phyloP scores from a whole-genome alignment of 2,888 invertebrate species.

The Congeria kusceri region DNA sequence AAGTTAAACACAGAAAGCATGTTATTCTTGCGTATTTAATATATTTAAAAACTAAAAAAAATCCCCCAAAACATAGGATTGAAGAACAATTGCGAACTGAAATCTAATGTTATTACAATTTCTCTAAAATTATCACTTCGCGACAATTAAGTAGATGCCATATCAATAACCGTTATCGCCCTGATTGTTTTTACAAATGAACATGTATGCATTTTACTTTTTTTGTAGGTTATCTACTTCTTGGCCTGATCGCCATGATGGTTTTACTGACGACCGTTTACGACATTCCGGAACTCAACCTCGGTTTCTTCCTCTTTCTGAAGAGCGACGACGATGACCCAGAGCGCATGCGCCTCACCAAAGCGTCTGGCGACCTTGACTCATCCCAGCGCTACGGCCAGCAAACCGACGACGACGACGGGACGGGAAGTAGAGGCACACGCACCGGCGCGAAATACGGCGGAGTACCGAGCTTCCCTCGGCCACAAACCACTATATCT shows the following conservation, averaged over 20 bases:
- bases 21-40: too few species aligned
- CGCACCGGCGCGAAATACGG: conserved; percentile 51
- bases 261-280: conserved; percentile 93
- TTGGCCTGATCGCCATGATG: conserved; percentile 94
- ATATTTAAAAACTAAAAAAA: too few species aligned
- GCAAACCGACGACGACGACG: conserved; percentile 74
- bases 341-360: conserved; percentile 65
- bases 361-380: conserved; percentile 50
- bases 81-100: too few species aligned
- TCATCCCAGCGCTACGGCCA: conserved; percentile 77
- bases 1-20: too few species aligned
- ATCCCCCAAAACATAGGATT: too few species aligned
- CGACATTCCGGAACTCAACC: conserved; percentile 94
- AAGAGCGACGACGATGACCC: conserved; percentile 87
- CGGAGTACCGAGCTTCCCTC: conserved; percentile 61
- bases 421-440: conserved; percentile 8
- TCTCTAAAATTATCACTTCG: too few species aligned
- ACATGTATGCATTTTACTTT: background rate
- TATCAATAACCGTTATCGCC: too few species aligned
- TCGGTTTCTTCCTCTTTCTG: conserved; percentile 92
- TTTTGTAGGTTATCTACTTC: conserved; percentile 90
- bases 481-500: conserved; percentile 35
- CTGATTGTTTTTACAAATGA: too few species aligned
- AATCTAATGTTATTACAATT: too few species aligned
- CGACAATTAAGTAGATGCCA: too few species aligned